Evolutionary conservation across 1,140 invertebrate species (phyloP).

Genomic region (Zophobas atratus): DNA sequence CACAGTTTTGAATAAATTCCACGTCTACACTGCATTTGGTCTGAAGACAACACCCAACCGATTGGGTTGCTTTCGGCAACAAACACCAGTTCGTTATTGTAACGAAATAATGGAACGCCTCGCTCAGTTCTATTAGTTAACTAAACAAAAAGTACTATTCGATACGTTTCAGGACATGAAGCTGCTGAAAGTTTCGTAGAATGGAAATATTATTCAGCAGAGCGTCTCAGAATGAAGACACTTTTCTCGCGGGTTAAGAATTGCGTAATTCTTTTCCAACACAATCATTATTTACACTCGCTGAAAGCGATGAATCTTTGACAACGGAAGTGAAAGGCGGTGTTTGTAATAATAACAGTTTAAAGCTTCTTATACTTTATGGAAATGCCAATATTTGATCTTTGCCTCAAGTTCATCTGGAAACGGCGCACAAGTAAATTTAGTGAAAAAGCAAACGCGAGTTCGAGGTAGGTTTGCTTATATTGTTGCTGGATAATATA

Average conservation of each 20-base stretch:
- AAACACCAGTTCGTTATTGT: too few species aligned
- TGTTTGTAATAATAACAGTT: slow-evolving; percentile 2
- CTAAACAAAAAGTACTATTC: too few species aligned
- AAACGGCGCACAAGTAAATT: background rate
- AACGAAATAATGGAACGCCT: too few species aligned
- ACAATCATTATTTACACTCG: slow-evolving; percentile 14
- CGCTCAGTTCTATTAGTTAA: too few species aligned
- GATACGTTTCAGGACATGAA: too few species aligned
- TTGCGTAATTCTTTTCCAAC: slow-evolving; percentile 1
- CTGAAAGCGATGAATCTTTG: slow-evolving; percentile 4
- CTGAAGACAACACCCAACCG: background rate
- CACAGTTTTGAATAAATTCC: too few species aligned
- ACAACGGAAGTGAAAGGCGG: background rate
- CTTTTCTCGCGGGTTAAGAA: background rate
- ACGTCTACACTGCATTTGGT: too few species aligned
- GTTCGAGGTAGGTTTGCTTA: background rate
- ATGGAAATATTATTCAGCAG: too few species aligned
- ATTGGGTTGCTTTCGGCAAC: background rate
- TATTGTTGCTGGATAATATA: too few species aligned
- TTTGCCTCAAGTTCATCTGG: background rate
- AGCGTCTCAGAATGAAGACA: too few species aligned
- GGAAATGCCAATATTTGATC: slow-evolving; percentile 7
- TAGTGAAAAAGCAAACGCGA: background rate
- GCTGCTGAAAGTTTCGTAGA: too few species aligned
- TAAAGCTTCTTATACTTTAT: background rate